Evolutionary conservation across 1,140 invertebrate genomes (phyloP).

Genomic region (Drosophila varians): DNA sequence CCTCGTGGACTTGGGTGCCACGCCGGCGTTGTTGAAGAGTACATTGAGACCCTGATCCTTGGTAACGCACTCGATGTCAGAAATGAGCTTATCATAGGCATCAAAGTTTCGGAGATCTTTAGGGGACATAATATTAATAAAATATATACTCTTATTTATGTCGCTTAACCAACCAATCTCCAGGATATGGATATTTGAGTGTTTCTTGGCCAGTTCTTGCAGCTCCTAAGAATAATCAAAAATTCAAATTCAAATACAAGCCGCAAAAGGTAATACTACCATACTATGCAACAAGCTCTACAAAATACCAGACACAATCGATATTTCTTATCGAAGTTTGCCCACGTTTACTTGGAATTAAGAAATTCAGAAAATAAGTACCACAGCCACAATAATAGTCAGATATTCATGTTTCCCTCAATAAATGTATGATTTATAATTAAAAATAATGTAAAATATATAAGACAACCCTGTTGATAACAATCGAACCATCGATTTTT

Average conservation of each 20-base stretch:
- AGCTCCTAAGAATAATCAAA: conserved; percentile 86
- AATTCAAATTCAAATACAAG: not conserved
- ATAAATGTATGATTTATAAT: not conserved
- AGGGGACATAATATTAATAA: not conserved
- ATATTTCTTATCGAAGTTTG: too few relatives aligned
- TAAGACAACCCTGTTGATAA: too few relatives aligned
- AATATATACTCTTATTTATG: not conserved
- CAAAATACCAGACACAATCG: too few relatives aligned
- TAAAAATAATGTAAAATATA: too few relatives aligned
- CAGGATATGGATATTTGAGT: conserved; percentile 87
- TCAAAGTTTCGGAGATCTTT: conserved; percentile 89
- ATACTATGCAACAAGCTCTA: too few relatives aligned
- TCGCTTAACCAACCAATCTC: conserved; percentile 86
- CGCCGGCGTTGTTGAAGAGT: conserved; percentile 94
- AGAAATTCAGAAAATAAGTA: too few relatives aligned
- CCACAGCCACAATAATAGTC: too few relatives aligned
- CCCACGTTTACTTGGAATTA: too few relatives aligned
- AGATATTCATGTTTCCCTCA: too few relatives aligned
- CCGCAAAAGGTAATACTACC: too few relatives aligned
- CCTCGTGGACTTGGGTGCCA: conserved; percentile 89
- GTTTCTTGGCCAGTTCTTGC: conserved; percentile 85
- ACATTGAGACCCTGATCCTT: conserved; percentile 90
- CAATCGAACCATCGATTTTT: too few relatives aligned
- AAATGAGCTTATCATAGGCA: conserved; percentile 86
- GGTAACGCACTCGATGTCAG: conserved; percentile 86